Evolutionary conservation across 2,797 vertebrate species (phyloP), one percentile per base, ranked within the genome.

Genomic region (Darevskia mixta): DNA sequence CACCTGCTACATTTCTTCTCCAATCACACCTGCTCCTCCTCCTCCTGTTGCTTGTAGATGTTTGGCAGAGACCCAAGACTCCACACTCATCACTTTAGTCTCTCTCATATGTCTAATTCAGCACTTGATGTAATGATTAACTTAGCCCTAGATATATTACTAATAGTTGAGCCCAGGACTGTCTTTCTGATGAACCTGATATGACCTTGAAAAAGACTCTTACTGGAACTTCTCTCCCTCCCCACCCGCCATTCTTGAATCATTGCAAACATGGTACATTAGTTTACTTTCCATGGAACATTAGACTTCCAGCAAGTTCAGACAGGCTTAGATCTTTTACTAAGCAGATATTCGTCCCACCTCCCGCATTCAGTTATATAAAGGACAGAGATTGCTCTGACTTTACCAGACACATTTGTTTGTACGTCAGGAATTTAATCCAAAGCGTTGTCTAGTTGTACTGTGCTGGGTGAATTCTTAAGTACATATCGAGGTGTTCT

Each of bases 201-300:
- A 27, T 93, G 92, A 95, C 80, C 90, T 93, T 87, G 83, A 92
- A 92, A 86, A 18, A 89, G 80, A 95, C 86, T 91, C 43, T 92
- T 83, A 91, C 90, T 92, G 78, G 88, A 92, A 88, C 38, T 43
- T 91, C 69, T 69, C 0, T 3, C 13, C 45, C 45, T 35, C 49
- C 49, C 13, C n/a, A n/a, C n/a, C n/a, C n/a, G n/a, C 13, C 13
- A 55, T 76, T 76, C 84, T 93, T 88, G 89, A 88, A 9, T 93
- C 90, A 90, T 64, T 87, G 77, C 86, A 88, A 92, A 66, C 87
- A 91, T 38, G 80, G 88, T 95, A 96, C 91, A 71, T 18, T 85
- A 2, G 64, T 61, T 83, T 83, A 88, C 45, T 86, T 17, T 95
- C 92, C 72, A 89, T 49, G 87, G 87, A 86, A 91, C 83, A 90